Evolutionary conservation across 1,140 invertebrate genomes (phyloP).

Genomic region (Heliconius congener): DNA sequence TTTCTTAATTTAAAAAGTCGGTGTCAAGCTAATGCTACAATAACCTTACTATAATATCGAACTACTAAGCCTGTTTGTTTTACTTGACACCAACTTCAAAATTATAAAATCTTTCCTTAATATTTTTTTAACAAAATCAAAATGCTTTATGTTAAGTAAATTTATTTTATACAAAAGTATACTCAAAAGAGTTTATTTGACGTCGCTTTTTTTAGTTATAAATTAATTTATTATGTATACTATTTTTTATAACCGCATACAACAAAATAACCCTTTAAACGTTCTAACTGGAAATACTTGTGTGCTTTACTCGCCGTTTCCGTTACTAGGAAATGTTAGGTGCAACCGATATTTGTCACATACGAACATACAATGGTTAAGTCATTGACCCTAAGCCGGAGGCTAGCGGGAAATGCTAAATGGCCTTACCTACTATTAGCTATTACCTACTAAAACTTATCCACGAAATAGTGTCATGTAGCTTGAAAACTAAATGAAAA

Average conservation of each 20-base stretch:
- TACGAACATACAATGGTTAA: constrained; percentile 1
- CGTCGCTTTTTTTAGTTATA: too few relatives aligned
- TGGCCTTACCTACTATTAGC: background rate
- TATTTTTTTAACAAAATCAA: too few relatives aligned
- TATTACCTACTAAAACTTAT: background rate
- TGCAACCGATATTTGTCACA: constrained; percentile 12
- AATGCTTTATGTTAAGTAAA: too few relatives aligned
- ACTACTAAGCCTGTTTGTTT: too few relatives aligned
- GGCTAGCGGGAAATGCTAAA: constrained; percentile 1
- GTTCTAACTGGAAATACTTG: background rate
- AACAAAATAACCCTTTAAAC: background rate
- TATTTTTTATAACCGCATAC: background rate
- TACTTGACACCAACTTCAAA: too few relatives aligned
- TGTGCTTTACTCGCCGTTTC: background rate
- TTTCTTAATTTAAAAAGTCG: too few relatives aligned
- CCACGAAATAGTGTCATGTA: constrained; percentile 2
- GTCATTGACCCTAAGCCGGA: background rate
- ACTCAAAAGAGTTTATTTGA: too few relatives aligned
- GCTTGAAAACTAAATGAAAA: background rate
- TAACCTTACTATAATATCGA: too few relatives aligned
- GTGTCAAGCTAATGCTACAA: too few relatives aligned
- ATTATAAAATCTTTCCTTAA: too few relatives aligned
- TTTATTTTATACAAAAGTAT: too few relatives aligned
- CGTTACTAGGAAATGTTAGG: constrained; percentile 9
- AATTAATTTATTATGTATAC: too few relatives aligned